These are phyloP conservation scores for Trichonephila inaurata DNA, from an alignment of 1,140 invertebrate genomes.

Conservation along the genomic window DNA sequence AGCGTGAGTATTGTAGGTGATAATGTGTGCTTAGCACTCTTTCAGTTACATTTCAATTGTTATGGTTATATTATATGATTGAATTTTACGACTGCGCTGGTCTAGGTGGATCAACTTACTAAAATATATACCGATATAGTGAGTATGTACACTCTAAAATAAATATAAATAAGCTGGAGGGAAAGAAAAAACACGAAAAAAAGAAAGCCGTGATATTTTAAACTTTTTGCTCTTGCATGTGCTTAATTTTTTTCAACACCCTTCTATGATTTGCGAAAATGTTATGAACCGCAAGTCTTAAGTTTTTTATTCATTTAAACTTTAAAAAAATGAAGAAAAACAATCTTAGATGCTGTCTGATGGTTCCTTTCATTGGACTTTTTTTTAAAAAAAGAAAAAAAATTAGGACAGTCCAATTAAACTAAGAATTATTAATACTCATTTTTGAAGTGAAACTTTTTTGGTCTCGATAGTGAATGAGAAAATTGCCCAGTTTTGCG, in stretches of 20 bases:
- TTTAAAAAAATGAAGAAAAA: not conserved
- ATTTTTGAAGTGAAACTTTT: too few relatives aligned
- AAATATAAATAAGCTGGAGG: not conserved
- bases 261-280: not conserved
- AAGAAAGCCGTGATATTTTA: conserved; percentile 16
- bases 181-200: not conserved
- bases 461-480: too few relatives aligned
- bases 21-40: conserved; percentile 65
- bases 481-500: too few relatives aligned
- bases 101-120: conserved; percentile 44
- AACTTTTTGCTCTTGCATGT: conserved; percentile 23
- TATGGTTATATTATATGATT: conserved; percentile 62
- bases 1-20: conserved; percentile 59
- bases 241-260: not conserved
- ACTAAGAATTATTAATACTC: not conserved
- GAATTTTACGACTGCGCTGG: conserved; percentile 58
- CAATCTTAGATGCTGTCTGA: not conserved
- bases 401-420: not conserved
- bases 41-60: conserved; percentile 64
- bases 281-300: not conserved
- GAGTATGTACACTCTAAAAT: conserved; percentile 63
- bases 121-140: conserved; percentile 14
- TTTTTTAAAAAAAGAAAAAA: not conserved
- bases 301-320: conserved; percentile 34
- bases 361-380: conserved; percentile 6